Base-by-base conservation (phyloP, 2,888 invertebrate species). In the Andricus quercusramuli region DNA sequence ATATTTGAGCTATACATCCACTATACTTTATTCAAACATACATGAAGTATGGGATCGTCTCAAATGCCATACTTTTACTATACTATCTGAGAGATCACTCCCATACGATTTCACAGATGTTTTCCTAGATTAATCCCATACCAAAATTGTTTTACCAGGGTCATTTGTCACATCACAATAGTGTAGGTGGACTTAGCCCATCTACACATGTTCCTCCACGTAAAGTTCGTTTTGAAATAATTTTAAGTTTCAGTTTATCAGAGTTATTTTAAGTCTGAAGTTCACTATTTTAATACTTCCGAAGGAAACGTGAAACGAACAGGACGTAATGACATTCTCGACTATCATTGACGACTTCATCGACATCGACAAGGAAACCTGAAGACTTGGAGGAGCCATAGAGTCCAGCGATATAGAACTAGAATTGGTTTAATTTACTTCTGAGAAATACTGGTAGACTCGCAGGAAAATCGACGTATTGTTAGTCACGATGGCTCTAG, bases 391-490 rank as follows among this genome's bases (percentile, higher is more conserved):
- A 79, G 76, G 80, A 80, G 78, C 82, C 80, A 82, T 68, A 80
- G 81, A 78, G 78, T 81, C 79, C 37, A 41, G 47, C 77, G 74
- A 66, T 51, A 25, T 59, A 76, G 56, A 81, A 67, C 44, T 70
- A 44, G 70, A 82, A 84, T 84, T 84, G 82, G 81, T 82, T 82
- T 80, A 82, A 84, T 84, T 84, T 84, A 80, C 82, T 82, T 82
- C 82, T 81, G 66, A 80, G 80, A 81, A 80, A 84, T 81, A 81
- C 79, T 59, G 32, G 78, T 32, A 81, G 68, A 84, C 79, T 84
- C 80, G 32, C 76, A 78, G 78, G 81, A 79, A 82, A 82, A 84
- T 83, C 82, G 80, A 82, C 79, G 80, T 79, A 68, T 81, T 82
- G 80, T 84, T 81, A 82, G 80, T 77, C 76, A 77, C 74, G 79